A percentile compares a stretch with the other conserved stretches of the same genome.
Conservation (phyloP, 2,888 invertebrate genomes). For the Acanthosoma haemorrhoidale region DNA sequence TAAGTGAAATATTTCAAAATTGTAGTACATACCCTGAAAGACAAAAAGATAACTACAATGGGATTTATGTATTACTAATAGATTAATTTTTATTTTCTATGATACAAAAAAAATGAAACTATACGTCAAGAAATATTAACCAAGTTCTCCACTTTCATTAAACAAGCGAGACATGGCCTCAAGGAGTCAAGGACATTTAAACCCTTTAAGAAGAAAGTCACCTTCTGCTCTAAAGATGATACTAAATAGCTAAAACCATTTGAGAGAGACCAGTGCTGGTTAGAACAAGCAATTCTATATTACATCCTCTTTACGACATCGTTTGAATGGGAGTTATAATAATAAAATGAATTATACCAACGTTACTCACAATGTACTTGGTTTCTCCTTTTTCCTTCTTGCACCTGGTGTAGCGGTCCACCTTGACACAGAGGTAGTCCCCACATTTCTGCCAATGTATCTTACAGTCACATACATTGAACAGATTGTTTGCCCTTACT, state of each 20-base stretch:
- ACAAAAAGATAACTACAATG: background rate
- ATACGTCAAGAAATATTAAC: too few species aligned
- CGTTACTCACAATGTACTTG: constrained; percentile 67
- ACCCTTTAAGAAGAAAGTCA: too few species aligned
- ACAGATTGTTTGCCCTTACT: constrained; percentile 87
- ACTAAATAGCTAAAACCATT: too few species aligned
- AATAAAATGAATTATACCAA: background rate
- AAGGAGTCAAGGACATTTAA: too few species aligned
- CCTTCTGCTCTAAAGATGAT: too few species aligned
- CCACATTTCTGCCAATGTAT: constrained; percentile 99
- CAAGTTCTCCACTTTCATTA: too few species aligned
- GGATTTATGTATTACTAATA: background rate
- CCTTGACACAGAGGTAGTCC: constrained; percentile 94
- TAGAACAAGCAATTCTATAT: too few species aligned
- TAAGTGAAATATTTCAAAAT: constrained; percentile 99
- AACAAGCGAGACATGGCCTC: too few species aligned
- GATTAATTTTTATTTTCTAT: too few species aligned
- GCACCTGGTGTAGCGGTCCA: constrained; percentile 81
- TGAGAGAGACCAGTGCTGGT: too few species aligned
- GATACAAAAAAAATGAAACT: too few species aligned
- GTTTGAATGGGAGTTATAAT: background rate
- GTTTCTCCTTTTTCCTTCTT: constrained; percentile 89
- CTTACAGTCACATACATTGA: constrained; percentile 96
- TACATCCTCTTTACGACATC: too few species aligned
- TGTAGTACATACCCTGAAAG: constrained; percentile 82